phyloP scores from a whole-genome alignment of 1,140 invertebrate species.

The Chrysoperla carnea region DNA sequence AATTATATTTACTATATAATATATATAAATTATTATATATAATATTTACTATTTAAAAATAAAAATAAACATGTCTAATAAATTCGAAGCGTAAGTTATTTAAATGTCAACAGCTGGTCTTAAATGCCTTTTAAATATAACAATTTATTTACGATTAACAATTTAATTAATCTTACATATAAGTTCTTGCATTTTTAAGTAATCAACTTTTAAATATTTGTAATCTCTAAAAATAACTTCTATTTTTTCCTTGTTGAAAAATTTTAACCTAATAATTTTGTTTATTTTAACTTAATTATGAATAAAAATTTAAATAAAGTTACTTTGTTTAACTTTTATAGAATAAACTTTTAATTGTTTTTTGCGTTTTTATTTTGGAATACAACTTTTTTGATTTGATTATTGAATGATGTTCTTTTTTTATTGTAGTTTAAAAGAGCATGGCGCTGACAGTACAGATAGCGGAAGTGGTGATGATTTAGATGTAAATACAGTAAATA shows the following conservation, averaged over 20 bases:
- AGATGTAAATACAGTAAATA: conserved; percentile 20
- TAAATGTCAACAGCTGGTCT: conserved; percentile 2
- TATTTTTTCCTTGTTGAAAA: neutral
- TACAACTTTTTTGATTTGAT: conserved; percentile 4
- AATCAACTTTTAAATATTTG: conserved; percentile 1
- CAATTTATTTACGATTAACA: no score
- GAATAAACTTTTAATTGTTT: neutral
- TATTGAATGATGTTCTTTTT: conserved; percentile 6
- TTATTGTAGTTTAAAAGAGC: conserved; percentile 31
- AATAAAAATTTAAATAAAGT: neutral
- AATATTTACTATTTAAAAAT: no score
- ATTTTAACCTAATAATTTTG: neutral
- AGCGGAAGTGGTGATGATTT: conserved; percentile 30
- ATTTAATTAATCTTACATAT: conserved; percentile 1
- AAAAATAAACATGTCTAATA: conserved; percentile 35
- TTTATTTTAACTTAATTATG: conserved; percentile 1
- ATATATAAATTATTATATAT: no score
- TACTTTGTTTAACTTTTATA: neutral
- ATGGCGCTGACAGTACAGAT: conserved; percentile 27
- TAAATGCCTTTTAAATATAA: conserved; percentile 8
- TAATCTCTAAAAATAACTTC: neutral
- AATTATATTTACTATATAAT: no score
- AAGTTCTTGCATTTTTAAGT: conserved; percentile 1
- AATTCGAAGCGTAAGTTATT: conserved; percentile 41
- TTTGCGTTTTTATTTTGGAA: neutral